phyloP scores from a whole-genome alignment of 2,888 invertebrate species.

The Ecdyonurus torrentis region DNA sequence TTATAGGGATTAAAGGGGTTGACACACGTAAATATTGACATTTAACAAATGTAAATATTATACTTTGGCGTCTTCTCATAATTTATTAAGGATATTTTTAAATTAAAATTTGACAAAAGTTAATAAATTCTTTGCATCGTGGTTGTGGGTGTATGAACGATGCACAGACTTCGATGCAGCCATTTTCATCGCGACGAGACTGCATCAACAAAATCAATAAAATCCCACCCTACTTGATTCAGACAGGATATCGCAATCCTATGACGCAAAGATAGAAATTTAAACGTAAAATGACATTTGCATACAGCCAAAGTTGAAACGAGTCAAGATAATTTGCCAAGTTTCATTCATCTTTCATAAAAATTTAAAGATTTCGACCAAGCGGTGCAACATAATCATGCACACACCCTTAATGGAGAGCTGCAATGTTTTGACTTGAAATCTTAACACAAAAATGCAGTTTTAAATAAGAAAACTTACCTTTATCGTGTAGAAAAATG shows the following conservation, averaged over 20 bases:
- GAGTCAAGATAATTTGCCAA: background rate
- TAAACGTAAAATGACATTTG: background rate
- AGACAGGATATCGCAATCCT: background rate
- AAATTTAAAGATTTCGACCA: background rate
- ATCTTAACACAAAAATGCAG: background rate
- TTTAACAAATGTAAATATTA: background rate
- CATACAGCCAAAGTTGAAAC: background rate
- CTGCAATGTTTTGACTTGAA: background rate
- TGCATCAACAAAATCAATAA: conserved; percentile 1
- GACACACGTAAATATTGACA: too few relatives aligned
- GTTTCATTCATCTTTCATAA: background rate
- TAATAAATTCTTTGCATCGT: too few relatives aligned
- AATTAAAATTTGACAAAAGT: too few relatives aligned
- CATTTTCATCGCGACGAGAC: background rate
- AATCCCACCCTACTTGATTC: background rate
- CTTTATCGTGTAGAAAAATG: background rate
- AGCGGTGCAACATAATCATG: background rate
- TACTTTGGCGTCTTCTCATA: background rate
- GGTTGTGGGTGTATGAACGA: background rate
- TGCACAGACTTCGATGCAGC: background rate
- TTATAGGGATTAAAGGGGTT: too few relatives aligned
- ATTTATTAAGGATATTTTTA: too few relatives aligned
- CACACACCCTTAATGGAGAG: background rate
- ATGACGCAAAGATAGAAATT: background rate
- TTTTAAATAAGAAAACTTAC: background rate